phyloP scores from a whole-genome alignment of 1,140 invertebrate species.

The Olivierus martensii region DNA sequence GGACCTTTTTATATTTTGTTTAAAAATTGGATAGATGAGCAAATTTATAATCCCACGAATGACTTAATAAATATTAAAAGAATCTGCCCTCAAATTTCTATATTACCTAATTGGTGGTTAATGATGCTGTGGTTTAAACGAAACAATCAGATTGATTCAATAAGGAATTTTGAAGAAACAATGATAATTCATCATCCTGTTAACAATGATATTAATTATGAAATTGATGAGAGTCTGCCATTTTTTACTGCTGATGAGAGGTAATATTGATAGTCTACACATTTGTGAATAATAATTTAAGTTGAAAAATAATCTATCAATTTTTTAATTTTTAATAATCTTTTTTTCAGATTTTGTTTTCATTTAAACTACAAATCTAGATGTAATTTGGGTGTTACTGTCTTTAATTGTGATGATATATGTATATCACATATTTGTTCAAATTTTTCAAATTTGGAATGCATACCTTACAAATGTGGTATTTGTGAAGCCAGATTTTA shows the following conservation, averaged over 20 bases:
- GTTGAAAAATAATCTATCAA: background rate
- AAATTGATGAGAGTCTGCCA: background rate
- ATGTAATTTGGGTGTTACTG: conserved; percentile 6
- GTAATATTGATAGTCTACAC: too few relatives aligned
- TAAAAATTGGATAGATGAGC: conserved; percentile 2
- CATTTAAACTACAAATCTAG: conserved; percentile 3
- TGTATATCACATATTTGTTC: conserved; percentile 1
- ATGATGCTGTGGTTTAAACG: conserved; percentile 7
- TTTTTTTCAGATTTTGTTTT: conserved; percentile 12
- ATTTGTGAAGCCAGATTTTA: conserved; percentile 7
- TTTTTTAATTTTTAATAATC: background rate
- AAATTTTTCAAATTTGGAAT: conserved; percentile 1
- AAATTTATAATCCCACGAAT: background rate
- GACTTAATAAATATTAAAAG: conserved; percentile 2
- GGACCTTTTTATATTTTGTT: conserved; percentile 14
- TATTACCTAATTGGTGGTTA: conserved; percentile 9
- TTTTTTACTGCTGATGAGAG: too few relatives aligned
- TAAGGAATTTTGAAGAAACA: background rate
- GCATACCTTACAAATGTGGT: conserved; percentile 5
- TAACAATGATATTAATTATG: background rate
- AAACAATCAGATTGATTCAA: background rate
- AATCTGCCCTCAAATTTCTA: conserved; percentile 4
- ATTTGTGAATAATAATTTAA: too few relatives aligned
- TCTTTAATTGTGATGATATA: conserved; percentile 2
- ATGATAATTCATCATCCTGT: background rate